phyloP scores from a whole-genome alignment of 2,113 vertebrate genomes.

The Sylvietta virens region DNA sequence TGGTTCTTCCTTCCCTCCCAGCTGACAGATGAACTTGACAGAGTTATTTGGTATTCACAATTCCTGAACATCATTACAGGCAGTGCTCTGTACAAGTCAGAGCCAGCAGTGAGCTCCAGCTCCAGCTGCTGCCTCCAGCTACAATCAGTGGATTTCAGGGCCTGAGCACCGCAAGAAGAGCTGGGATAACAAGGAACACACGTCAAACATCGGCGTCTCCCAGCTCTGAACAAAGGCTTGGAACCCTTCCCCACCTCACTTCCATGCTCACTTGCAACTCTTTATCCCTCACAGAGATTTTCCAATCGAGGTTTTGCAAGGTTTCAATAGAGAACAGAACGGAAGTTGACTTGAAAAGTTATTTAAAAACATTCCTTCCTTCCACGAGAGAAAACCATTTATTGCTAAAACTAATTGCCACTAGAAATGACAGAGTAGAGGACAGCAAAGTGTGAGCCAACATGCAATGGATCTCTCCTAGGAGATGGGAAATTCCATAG shows the following conservation, averaged over 20 bases:
- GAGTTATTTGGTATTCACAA: not conserved
- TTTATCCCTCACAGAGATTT: not conserved
- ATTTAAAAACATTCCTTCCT: not conserved
- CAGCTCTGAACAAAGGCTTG: not conserved
- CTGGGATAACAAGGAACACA: not conserved
- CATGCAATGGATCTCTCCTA: not conserved
- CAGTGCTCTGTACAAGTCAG: not conserved
- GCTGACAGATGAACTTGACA: constrained; percentile 17
- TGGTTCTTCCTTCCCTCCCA: not conserved
- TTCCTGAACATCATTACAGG: not conserved
- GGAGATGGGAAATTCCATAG: not conserved
- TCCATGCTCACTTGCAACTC: not conserved
- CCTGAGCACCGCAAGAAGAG: not conserved
- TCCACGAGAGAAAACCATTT: not conserved
- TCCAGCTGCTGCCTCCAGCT: constrained; percentile 19
- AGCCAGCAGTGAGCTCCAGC: not conserved
- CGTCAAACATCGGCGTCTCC: not conserved
- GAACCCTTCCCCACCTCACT: not conserved
- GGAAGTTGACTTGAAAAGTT: not conserved
- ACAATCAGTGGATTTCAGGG: not conserved
- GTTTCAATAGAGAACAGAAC: not conserved
- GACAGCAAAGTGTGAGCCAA: not conserved
- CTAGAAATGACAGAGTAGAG: not conserved
- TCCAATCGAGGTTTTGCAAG: not conserved
- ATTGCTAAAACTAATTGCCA: not conserved